Evolutionary conservation across 2,113 vertebrate species (phyloP).

Genomic region (Odocoileus hemionus): DNA sequence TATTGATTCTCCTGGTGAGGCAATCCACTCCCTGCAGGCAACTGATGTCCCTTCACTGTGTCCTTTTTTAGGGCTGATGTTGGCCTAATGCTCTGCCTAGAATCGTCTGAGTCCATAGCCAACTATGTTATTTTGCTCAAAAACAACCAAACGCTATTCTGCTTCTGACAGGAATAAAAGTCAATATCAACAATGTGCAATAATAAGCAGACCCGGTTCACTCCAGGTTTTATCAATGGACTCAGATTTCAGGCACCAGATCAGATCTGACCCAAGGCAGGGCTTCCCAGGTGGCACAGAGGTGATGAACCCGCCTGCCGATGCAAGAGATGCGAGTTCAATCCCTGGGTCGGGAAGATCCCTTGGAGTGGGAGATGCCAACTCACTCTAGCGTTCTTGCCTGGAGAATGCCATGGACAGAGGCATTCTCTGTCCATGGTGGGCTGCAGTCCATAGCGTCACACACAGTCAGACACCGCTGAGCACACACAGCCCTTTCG

Average conservation of each 20-base stretch:
- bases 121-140: neutral
- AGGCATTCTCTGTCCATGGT: too few species aligned
- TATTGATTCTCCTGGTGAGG: accelerated
- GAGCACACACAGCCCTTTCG: neutral
- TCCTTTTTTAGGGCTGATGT: neutral
- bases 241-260: neutral
- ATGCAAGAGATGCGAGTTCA: neutral
- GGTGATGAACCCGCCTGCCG: neutral
- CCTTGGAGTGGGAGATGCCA: neutral
- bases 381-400: neutral
- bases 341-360: neutral
- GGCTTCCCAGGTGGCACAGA: neutral
- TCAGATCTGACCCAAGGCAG: neutral
- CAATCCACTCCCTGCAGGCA: neutral
- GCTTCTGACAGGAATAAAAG: neutral
- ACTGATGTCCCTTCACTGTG: accelerated
- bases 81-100: neutral
- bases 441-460: neutral
- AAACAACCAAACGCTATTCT: neutral
- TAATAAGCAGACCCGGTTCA: neutral
- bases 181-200: neutral
- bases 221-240: neutral
- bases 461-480: neutral
- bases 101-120: neutral
- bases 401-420: neutral